Percentiles rank a stretch among this genome's conserved stretches.
Evolutionary conservation across 1,140 invertebrate species (phyloP).

Genomic region (Eriosoma lanigerum): DNA sequence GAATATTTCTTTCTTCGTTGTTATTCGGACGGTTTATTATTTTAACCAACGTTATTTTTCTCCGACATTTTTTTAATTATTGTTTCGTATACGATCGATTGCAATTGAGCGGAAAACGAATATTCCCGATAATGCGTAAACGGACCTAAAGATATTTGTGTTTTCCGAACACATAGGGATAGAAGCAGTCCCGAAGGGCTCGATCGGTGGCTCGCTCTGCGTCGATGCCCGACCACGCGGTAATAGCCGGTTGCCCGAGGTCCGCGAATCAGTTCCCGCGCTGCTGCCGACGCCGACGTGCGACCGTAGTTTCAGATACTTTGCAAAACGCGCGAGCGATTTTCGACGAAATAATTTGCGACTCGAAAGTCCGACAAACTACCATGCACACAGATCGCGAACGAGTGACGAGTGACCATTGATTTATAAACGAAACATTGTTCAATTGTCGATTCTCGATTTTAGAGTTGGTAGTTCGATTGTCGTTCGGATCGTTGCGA

Average conservation of each 20-base stretch:
- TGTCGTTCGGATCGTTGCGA: too few relatives aligned
- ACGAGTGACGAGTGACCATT: neutral
- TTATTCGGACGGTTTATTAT: too few relatives aligned
- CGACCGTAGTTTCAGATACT: neutral
- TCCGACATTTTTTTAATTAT: too few relatives aligned
- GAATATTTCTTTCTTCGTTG: too few relatives aligned
- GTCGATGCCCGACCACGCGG: neutral
- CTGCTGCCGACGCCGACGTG: neutral
- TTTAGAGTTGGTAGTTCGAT: too few relatives aligned
- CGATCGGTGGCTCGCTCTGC: slow-evolving; percentile 21
- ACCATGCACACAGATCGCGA: too few relatives aligned
- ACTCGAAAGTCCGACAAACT: too few relatives aligned
- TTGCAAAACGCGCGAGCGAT: too few relatives aligned
- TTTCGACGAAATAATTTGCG: neutral
- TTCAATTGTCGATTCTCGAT: neutral
- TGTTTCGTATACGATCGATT: too few relatives aligned
- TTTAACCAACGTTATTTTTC: too few relatives aligned
- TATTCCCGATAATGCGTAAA: too few relatives aligned
- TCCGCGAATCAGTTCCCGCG: slow-evolving; percentile 24
- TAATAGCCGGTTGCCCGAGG: neutral
- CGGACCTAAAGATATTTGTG: neutral
- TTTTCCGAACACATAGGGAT: neutral
- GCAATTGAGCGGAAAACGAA: too few relatives aligned
- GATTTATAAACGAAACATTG: neutral
- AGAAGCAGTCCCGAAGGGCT: neutral